Evolutionary conservation across 2,888 invertebrate genomes (phyloP).

Genomic region (Drosophila meridionalis): DNA sequence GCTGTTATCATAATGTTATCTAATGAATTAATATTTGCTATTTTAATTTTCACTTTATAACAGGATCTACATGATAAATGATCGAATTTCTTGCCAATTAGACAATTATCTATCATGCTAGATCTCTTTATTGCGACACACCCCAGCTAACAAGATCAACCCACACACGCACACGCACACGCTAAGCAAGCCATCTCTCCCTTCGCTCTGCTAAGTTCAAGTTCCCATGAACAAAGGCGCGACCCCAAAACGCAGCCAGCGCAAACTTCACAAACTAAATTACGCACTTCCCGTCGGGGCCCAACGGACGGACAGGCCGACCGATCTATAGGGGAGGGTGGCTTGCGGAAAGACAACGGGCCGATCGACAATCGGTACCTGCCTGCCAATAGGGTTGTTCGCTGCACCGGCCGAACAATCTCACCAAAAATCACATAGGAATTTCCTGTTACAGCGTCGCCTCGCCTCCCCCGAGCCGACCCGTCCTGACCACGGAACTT

Average conservation of each 20-base stretch:
- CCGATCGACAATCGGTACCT: slow-evolving; percentile 53
- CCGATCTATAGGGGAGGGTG: slow-evolving; percentile 56
- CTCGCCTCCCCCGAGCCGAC: slow-evolving; percentile 39
- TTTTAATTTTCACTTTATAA: neutral
- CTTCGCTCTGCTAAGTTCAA: slow-evolving; percentile 50
- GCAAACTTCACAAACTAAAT: slow-evolving; percentile 74
- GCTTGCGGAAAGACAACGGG: slow-evolving; percentile 56
- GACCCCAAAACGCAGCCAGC: slow-evolving; percentile 70
- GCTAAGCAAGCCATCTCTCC: slow-evolving; percentile 10
- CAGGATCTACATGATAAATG: neutral
- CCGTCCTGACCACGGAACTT: slow-evolving; percentile 43
- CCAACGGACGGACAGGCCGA: slow-evolving; percentile 23
- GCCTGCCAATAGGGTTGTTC: slow-evolving; percentile 52
- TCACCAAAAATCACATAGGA: slow-evolving; percentile 79
- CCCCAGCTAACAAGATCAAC: slow-evolving; percentile 38
- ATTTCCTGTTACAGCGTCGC: slow-evolving; percentile 74
- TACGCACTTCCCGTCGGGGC: slow-evolving; percentile 76
- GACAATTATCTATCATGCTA: slow-evolving; percentile 23
- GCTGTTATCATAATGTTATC: neutral
- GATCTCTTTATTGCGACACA: slow-evolving; percentile 20
- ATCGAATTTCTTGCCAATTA: slow-evolving; percentile 31
- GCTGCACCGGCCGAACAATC: slow-evolving; percentile 58
- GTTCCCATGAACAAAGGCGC: slow-evolving; percentile 73
- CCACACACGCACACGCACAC: slow-evolving; percentile 42
- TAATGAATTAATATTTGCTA: neutral